Evolutionary conservation across 1,140 invertebrate genomes (phyloP), one percentile per base, ranked within the genome.

Genomic region (Drosophila repleta): DNA sequence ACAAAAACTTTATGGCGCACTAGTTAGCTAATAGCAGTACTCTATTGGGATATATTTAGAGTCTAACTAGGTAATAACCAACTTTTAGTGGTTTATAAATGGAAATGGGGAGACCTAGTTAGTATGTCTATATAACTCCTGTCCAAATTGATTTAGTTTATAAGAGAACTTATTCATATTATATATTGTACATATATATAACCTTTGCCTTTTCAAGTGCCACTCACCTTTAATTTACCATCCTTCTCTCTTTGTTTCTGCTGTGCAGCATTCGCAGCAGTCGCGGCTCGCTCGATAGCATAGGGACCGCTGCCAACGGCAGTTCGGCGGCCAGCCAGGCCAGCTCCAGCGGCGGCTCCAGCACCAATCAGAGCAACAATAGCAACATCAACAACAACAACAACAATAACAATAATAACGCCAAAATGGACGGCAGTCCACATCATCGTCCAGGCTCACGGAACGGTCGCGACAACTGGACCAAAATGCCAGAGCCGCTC

Each of bases 381-480:
- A 72, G 56, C 35, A 76, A 79, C 29, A 83, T 74, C 20, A 76
- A 79, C 29, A 83, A 76, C 20, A 90, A 79, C 60, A 88, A 76
- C 21, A 83, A 83, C 8, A 79, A 72, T 20, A 79, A 74, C 24
- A 79, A 51, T 58, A 81, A 75, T 24, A 77, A 64, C 41, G 39
- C 15, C 41, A 90, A 82, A 74, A 87, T 87, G 82, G 75, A 81
- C 53, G 76, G 74, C 13, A 87, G 88, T 75, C 90, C 83, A 46
- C 90, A 90, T 61, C 89, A 90, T 65, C 66, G 85, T 11, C 80
- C 90, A 4, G 74, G 76, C 21, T 90, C 90, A n/a, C 76, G 90
- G 46, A 91, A 90, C 74, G 90, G 90, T 21, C 87, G 91, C 55
- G 90, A 92, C 29, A 90, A 92, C 73, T 92, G 91, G 91, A 64